Evolutionary conservation across 2,888 invertebrate species (phyloP).

Genomic region (Micoletzkya japonica): DNA sequence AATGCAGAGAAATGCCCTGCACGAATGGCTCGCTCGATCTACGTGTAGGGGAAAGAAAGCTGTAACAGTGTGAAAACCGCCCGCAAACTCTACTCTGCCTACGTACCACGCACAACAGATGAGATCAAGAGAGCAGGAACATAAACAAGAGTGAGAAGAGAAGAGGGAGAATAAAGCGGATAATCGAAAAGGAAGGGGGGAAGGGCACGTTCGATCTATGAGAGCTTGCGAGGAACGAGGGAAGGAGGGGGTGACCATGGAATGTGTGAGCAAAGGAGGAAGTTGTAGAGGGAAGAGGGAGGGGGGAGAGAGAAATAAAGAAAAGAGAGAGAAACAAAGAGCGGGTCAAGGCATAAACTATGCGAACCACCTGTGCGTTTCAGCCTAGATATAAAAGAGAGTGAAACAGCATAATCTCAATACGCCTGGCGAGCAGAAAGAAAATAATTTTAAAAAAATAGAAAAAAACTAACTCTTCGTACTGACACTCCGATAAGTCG

Average conservation of each 20-base stretch:
- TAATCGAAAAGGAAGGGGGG: not conserved
- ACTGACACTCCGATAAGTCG: not conserved
- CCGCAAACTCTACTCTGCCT: no score
- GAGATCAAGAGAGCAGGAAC: not conserved
- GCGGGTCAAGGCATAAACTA: no score
- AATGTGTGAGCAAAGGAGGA: not conserved
- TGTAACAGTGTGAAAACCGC: no score
- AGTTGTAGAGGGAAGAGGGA: constrained; percentile 2
- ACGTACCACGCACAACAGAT: not conserved
- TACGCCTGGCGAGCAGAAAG: not conserved
- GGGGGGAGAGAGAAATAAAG: not conserved
- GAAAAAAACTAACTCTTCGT: constrained; percentile 8
- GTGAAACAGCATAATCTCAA: not conserved
- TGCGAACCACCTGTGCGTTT: no score
- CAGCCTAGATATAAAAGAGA: not conserved
- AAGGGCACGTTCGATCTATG: not conserved
- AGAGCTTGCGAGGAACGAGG: not conserved
- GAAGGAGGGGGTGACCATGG: not conserved
- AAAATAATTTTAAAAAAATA: not conserved
- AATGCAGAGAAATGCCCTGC: no score
- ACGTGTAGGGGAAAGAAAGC: no score
- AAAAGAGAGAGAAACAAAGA: no score
- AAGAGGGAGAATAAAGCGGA: no score
- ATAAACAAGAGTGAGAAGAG: not conserved
- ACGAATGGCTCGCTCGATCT: no score